Percentiles rank a stretch among this genome's conserved stretches.
Conservation (phyloP, 1,140 invertebrate species). For the Steinernema feltiae region DNA sequence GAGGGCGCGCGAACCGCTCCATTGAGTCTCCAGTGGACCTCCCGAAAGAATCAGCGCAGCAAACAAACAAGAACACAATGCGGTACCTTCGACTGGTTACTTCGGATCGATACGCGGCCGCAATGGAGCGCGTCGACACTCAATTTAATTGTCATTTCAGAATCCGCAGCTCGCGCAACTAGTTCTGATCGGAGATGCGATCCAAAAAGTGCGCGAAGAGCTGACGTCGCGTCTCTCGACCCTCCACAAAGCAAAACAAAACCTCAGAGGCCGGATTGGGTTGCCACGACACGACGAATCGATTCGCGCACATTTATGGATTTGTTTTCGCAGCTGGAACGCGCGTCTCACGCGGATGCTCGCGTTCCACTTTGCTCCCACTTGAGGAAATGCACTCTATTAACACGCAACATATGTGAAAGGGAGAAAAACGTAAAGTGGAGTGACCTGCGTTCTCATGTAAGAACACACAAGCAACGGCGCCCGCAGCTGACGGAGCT, state of each 20-base stretch:
- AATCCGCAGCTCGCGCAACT: too few relatives aligned
- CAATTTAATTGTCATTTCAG: neutral
- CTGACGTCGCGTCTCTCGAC: neutral
- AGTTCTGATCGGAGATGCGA: too few relatives aligned
- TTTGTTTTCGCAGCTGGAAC: neutral
- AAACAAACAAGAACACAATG: neutral
- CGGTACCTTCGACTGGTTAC: neutral
- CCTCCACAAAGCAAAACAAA: neutral
- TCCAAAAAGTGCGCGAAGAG: neutral
- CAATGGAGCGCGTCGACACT: neutral
- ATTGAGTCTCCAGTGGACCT: neutral
- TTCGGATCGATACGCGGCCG: neutral
- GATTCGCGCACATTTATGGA: neutral
- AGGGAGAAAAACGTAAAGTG: constrained; percentile 1
- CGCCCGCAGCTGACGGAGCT: neutral
- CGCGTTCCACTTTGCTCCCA: neutral
- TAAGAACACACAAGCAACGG: constrained; percentile 2
- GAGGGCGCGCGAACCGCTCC: too few relatives aligned
- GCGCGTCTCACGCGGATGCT: neutral
- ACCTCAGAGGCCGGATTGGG: neutral
- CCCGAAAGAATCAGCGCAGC: too few relatives aligned
- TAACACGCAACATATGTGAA: neutral
- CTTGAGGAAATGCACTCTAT: neutral
- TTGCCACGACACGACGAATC: neutral
- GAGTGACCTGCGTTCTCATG: constrained; percentile 10